Conservation (phyloP, 2,797 vertebrate species). For the Potorous gilbertii region DNA sequence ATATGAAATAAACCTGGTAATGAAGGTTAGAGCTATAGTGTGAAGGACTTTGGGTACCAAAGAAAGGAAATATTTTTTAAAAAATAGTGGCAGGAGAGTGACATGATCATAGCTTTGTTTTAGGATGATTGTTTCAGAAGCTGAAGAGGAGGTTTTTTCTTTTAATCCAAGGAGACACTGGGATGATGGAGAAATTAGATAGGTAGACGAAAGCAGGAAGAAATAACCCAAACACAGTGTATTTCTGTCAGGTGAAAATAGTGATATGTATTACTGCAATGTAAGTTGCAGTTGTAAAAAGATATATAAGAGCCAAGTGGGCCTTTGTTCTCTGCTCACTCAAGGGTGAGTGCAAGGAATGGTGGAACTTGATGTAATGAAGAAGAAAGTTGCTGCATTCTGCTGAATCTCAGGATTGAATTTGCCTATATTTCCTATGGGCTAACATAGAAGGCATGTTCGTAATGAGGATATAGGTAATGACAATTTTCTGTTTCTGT, state of each 20-base stretch:
- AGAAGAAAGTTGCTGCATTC: background rate
- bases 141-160: background rate
- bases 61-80: background rate
- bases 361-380: background rate
- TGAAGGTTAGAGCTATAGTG: background rate
- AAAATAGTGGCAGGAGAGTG: background rate
- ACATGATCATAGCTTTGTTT: background rate
- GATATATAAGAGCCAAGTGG: background rate
- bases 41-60: background rate
- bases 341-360: background rate
- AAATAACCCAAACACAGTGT: background rate
- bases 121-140: background rate
- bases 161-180: background rate
- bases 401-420: background rate
- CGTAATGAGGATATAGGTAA: background rate
- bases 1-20: background rate
- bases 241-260: background rate
- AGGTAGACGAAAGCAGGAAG: background rate
- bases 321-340: conserved; percentile 3
- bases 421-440: background rate
- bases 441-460: background rate
- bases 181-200: background rate
- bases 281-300: background rate
- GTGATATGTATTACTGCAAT: background rate
- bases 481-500: background rate